phyloP scores from a whole-genome alignment of 2,113 vertebrate genomes.

The Rhynchomys soricoides region DNA sequence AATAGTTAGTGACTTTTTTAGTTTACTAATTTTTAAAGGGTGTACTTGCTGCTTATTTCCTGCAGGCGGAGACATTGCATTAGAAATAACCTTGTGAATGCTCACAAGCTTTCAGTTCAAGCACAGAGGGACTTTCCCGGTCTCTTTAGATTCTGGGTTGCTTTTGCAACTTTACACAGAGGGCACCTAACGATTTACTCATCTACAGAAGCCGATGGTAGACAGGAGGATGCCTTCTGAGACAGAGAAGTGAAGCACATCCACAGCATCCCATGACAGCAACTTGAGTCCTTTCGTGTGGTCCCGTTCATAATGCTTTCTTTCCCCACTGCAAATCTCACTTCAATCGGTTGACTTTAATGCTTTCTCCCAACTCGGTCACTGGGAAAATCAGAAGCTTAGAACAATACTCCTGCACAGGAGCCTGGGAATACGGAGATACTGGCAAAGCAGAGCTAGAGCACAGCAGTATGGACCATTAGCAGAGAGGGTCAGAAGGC shows the following conservation, averaged over 20 bases:
- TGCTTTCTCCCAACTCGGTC: neutral
- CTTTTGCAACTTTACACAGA: neutral
- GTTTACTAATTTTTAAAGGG: neutral
- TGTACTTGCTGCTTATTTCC: neutral
- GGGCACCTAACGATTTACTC: neutral
- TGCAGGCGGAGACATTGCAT: constrained; percentile 19
- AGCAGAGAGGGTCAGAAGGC: neutral
- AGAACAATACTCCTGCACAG: too few relatives aligned
- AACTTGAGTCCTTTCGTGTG: neutral
- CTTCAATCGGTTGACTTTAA: neutral
- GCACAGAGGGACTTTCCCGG: neutral
- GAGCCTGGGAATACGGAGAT: neutral
- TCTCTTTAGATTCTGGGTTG: neutral
- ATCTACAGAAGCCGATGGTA: neutral
- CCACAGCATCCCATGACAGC: neutral
- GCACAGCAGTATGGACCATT: rapidly evolving
- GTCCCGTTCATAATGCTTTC: neutral
- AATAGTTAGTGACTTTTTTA: rapidly evolving
- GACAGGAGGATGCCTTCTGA: neutral
- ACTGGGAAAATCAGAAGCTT: neutral
- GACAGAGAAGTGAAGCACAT: neutral
- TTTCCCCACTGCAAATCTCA: neutral
- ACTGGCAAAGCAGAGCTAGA: too few relatives aligned
- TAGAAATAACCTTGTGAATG: neutral
- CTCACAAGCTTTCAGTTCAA: rapidly evolving